A percentile compares a stretch with the other conserved stretches of the same genome.
These are phyloP conservation scores for Argyresthia goedartella DNA, from an alignment of 2,888 invertebrate species.

Conservation along the genomic window DNA sequence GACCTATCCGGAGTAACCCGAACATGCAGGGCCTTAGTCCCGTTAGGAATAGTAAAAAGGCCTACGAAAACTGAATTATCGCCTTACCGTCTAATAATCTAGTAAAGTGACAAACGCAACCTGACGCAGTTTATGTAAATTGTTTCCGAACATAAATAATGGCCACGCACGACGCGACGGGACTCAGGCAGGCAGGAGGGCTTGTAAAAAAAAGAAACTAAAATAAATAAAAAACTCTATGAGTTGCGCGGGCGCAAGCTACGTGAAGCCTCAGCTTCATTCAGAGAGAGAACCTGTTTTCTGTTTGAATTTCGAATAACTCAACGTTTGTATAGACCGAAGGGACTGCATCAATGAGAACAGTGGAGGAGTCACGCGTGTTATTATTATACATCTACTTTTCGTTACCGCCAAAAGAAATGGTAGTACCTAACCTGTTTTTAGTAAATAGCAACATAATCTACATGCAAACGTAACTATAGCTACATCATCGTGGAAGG, in stretches of 20 bases:
- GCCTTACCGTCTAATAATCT: not conserved
- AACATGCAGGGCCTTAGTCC: too few relatives aligned
- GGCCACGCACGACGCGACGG: not conserved
- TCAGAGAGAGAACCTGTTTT: conserved; percentile 8
- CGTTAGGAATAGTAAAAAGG: not conserved
- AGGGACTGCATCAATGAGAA: not conserved
- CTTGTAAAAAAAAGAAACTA: not conserved
- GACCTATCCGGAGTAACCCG: too few relatives aligned
- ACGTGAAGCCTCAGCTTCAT: conserved; percentile 1
- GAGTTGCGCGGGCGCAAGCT: not conserved
- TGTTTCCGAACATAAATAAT: not conserved
- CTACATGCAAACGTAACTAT: too few relatives aligned
- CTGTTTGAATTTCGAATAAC: not conserved
- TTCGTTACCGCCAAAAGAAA: too few relatives aligned
- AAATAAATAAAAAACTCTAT: not conserved
- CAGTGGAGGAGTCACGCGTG: not conserved
- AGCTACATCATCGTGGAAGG: too few relatives aligned
- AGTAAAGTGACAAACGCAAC: not conserved
- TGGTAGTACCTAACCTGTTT: too few relatives aligned
- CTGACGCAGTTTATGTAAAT: not conserved
- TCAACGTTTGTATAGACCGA: not conserved
- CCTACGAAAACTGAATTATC: not conserved
- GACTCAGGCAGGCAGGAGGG: too few relatives aligned
- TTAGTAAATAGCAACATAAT: too few relatives aligned
- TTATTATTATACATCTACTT: too few relatives aligned